Conservation (phyloP, 2,113 vertebrate genomes). For the Odocoileus virginianus region DNA sequence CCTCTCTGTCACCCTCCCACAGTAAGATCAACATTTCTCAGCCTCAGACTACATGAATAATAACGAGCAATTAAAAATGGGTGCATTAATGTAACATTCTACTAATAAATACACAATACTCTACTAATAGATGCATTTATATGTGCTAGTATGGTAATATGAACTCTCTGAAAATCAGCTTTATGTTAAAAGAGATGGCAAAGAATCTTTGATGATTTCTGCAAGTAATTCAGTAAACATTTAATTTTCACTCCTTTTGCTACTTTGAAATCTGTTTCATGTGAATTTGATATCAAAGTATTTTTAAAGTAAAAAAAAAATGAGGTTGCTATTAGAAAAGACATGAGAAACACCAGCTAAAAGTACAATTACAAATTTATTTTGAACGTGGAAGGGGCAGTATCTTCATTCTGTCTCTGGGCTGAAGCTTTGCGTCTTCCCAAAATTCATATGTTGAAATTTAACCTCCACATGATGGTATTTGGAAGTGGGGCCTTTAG, state of each 20-base stretch:
- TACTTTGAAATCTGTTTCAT: constrained; percentile 5
- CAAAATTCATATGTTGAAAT: background rate
- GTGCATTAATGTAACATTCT: background rate
- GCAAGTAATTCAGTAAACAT: background rate
- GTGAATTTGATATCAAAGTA: constrained; percentile 1
- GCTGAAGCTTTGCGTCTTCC: background rate
- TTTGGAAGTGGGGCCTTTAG: background rate
- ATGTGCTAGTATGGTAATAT: background rate
- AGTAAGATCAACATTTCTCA: background rate
- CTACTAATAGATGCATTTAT: background rate
- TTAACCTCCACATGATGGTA: rapidly evolving
- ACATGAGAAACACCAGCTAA: background rate
- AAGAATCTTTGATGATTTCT: background rate
- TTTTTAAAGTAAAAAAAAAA: background rate
- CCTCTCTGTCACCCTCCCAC: rapidly evolving
- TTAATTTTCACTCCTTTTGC: background rate
- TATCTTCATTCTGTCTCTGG: background rate
- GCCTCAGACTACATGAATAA: background rate
- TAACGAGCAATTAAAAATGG: background rate
- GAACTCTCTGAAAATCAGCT: background rate
- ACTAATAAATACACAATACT: background rate
- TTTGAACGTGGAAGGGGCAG: background rate
- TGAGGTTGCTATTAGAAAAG: background rate
- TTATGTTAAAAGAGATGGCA: background rate
- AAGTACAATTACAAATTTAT: background rate